A percentile compares a stretch with the other conserved stretches of the same genome.
phyloP scores from a whole-genome alignment of 1,140 invertebrate genomes.

The Elymnias hypermnestra region DNA sequence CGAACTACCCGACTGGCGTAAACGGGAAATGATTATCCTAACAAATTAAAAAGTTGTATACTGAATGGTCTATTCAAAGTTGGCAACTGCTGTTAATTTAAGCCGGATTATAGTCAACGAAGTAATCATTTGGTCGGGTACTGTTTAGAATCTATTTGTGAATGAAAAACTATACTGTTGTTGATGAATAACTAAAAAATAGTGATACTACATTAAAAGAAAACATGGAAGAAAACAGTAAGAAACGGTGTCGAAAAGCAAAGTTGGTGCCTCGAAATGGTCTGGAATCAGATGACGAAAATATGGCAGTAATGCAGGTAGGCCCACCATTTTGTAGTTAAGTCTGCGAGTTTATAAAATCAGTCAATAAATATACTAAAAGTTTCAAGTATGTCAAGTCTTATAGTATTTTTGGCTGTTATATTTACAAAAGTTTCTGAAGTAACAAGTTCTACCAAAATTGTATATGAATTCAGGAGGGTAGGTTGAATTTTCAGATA shows the following conservation, averaged over 20 bases:
- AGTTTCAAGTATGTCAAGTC: no score
- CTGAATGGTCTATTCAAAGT: background rate
- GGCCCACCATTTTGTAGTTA: constrained; percentile 32
- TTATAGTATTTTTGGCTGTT: no score
- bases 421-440: no score
- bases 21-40: constrained; percentile 2
- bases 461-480: no score
- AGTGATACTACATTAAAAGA: constrained; percentile 4
- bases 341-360: background rate
- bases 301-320: constrained; percentile 33
- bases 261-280: constrained; percentile 23
- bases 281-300: constrained; percentile 25
- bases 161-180: constrained; percentile 15
- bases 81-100: background rate
- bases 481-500: no score
- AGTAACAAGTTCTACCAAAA: no score
- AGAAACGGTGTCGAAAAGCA: constrained; percentile 24
- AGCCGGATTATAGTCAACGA: constrained; percentile 4
- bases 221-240: constrained; percentile 22
- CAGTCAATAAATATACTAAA: no score
- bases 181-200: background rate
- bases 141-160: background rate
- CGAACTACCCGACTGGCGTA: constrained; percentile 19
- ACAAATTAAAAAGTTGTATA: constrained; percentile 5
- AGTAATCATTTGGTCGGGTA: constrained; percentile 1